phyloP scores from a whole-genome alignment of 37 sponge, comb jelly and placozoan species.

The Mnemiopsis leidyi region DNA sequence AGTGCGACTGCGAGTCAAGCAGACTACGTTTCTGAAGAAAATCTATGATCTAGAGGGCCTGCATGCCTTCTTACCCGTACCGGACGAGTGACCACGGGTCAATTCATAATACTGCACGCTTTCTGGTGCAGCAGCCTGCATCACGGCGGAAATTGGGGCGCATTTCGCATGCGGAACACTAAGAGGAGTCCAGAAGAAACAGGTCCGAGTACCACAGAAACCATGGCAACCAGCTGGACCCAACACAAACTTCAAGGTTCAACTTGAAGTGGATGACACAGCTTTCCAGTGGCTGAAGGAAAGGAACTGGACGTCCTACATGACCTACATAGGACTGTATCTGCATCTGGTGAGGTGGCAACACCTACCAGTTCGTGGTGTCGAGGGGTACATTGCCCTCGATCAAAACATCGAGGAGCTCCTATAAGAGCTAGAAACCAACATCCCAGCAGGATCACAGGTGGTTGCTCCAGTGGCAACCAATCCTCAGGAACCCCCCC shows the following conservation, averaged over 20 bases:
- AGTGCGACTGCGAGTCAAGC: neutral
- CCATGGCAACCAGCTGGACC: conserved; percentile 3
- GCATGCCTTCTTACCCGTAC: neutral
- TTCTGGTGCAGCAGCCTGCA: neutral
- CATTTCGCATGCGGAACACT: neutral
- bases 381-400: too few relatives aligned
- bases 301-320: neutral
- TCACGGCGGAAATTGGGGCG: neutral
- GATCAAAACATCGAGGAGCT: neutral
- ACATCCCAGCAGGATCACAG: neutral
- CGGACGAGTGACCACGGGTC: neutral
- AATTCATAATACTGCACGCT: neutral
- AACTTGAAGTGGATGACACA: neutral
- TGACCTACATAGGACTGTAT: neutral
- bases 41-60: neutral
- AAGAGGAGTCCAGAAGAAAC: neutral
- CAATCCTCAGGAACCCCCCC: too few relatives aligned
- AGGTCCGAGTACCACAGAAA: neutral
- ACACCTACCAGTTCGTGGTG: too few relatives aligned
- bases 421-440: neutral
- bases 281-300: neutral
- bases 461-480: neutral
- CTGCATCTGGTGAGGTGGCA: too few relatives aligned
- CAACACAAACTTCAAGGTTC: too few relatives aligned
- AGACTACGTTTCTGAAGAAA: neutral